Base-by-base conservation (phyloP, 2,888 invertebrate species). In the Venusia cambrica region DNA sequence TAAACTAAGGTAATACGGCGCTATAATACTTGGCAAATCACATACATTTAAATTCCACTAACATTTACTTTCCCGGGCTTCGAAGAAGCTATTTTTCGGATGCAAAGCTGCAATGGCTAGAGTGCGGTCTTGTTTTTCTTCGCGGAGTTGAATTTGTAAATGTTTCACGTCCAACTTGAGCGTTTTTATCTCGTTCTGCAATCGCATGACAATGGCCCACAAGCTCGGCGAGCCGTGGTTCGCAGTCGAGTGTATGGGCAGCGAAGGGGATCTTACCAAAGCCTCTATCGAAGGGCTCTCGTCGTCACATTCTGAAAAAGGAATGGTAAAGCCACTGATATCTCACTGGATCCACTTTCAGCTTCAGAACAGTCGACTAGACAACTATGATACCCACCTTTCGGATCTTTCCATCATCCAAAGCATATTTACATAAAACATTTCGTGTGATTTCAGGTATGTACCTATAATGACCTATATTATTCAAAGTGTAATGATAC, bases 141-240 rank as follows among this genome's bases (percentile, higher is more conserved):
- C 92, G 42, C 92, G 91, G 51, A 94, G 69, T 57, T 92, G 91
- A 46, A 88, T 78, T 38, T 89, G 87, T 37, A 92, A 67, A 48
- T 88, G 79, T 41, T 85, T 84, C 52, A 93, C 89, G 69, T 91
- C 89, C 46, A 80, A 64, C 66, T 91, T 91, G 49, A 94, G 75
- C 37, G 89, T 88, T 58, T 90, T 90, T 47, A 95, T 87, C 76
- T 94, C 92, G 63, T 91, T 92, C 67, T 92, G 93, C 56, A 95
- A 74, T 42, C 92, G 89, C 85, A 93, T 92, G 47, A 95, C 93
- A 36, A 94, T 91, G 54, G 94, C 92, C 74, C 94, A 92, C 55
- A 94, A 78, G 58, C 91, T 92, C 69, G 93, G 92, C 64, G 69
- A 68, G 27, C 67, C 72, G 57, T 75, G 74, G 49, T 57, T 61